Evolutionary conservation across 2,113 vertebrate genomes (phyloP), one percentile per base, ranked within the genome.

Genomic region (Phoenicopterus ruber): DNA sequence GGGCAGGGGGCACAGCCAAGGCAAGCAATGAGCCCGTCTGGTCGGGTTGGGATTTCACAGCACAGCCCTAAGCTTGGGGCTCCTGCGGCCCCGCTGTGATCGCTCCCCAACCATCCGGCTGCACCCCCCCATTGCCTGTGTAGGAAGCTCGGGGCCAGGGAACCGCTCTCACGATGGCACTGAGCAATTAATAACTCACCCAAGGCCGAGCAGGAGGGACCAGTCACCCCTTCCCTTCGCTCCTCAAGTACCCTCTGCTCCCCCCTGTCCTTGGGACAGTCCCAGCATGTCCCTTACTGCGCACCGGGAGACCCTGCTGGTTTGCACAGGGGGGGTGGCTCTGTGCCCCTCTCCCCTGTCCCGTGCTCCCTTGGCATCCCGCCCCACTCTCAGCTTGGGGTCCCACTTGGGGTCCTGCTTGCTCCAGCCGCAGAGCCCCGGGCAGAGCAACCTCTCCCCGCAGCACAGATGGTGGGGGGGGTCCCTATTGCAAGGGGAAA

Each of bases 51-150:
- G 31, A 47, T 94, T 90, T 85, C 61, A 47, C 22, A 81, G 81
- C 77, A 54, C 59, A 59, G 38, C n/a, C 77, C 29, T 38, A 26
- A 76, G 15, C 42, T 29, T 54, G 71, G 40, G 78, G 73, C 40
- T 76, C 66, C 62, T 54, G 62, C 5, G 2, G 55, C 46, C 28
- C 31, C 18, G 1, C 50, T 49, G n/a, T 36, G 31, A 47, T 61
- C 44, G 18, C 12, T 47, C 36, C 78, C 19, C 28, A 50, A 2
- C 4, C 61, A 29, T 13, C 3, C 1, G 0, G 28, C 71, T 32
- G 59, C 7, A 3, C 17, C 18, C 50, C 50, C 28, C 25, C 13
- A 18, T 26, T 0, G 0, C 40, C 40, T 16, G 0, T 11, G 25
- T 7, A 28, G 42, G 55, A 76, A 72, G 13, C 29, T 83, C 6